These are phyloP conservation scores for Lithophane ornitopus DNA, from an alignment of 2,888 invertebrate genomes.

Conservation along the genomic window DNA sequence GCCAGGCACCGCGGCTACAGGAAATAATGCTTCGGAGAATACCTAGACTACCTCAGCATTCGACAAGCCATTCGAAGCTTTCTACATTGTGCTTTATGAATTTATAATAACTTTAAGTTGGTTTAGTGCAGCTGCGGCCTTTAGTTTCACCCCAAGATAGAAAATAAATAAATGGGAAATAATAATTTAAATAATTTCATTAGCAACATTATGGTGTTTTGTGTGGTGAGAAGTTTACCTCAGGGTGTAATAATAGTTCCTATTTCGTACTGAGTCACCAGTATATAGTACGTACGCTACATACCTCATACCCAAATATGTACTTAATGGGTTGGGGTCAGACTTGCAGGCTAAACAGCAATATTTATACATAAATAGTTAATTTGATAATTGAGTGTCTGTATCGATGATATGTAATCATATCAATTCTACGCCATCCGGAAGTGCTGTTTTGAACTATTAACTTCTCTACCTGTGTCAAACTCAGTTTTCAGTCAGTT, in stretches of 20 bases:
- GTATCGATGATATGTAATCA: not conserved
- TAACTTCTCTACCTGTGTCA: conserved; percentile 9
- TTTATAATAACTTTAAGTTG: conserved; percentile 24
- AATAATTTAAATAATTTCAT: not conserved
- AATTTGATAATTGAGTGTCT: not conserved
- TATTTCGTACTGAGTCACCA: not conserved
- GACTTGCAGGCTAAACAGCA: not conserved
- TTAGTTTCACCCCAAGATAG: conserved; percentile 1
- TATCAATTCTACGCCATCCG: too few relatives aligned
- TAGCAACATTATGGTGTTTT: not conserved
- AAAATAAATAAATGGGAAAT: not conserved
- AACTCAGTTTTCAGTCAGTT: conserved; percentile 19
- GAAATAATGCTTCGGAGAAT: conserved; percentile 53
- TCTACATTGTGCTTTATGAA: conserved; percentile 21
- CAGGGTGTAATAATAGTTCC: conserved; percentile 7
- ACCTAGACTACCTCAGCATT: conserved; percentile 31
- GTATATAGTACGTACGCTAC: not conserved
- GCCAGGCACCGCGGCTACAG: conserved; percentile 57
- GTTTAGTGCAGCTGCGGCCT: conserved; percentile 1
- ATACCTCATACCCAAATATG: not conserved
- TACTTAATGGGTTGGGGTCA: too few relatives aligned
- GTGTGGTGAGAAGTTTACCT: not conserved
- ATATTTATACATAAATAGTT: conserved; percentile 5
- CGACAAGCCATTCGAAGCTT: conserved; percentile 29
- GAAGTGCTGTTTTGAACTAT: too few relatives aligned